phyloP scores from a whole-genome alignment of 1,140 invertebrate genomes.

The Chrysopa pallens region DNA sequence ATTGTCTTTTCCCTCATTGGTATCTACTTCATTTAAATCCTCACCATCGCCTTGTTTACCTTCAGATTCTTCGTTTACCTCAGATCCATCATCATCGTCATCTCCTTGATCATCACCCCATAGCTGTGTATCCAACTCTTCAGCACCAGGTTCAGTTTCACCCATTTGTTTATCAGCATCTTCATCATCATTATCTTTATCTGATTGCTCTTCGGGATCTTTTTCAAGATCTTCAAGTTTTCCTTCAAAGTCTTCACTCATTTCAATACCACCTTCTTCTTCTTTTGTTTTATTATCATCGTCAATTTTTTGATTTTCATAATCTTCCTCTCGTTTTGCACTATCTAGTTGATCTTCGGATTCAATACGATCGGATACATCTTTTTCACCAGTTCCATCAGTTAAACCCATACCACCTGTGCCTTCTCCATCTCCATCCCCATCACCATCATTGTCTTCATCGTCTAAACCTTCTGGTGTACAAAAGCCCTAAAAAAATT shows the following conservation, averaged over 20 bases:
- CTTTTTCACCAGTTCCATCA: conserved; percentile 83
- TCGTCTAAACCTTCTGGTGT: conserved; percentile 64
- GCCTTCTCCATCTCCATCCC: conserved; percentile 34
- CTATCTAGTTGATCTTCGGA: conserved; percentile 88
- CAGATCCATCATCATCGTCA: conserved; percentile 41
- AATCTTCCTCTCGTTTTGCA: conserved; percentile 50
- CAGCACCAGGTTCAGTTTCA: conserved; percentile 67
- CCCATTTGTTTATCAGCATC: conserved; percentile 89
- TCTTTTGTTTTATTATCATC: conserved; percentile 70
- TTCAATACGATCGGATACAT: conserved; percentile 88
- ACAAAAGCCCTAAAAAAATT: conserved; percentile 61
- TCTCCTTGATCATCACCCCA: conserved; percentile 77
- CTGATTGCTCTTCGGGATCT: conserved; percentile 34
- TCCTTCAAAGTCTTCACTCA: conserved; percentile 83
- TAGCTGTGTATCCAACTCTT: conserved; percentile 65
- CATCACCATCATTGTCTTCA: conserved; percentile 45
- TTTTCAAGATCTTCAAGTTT: conserved; percentile 62
- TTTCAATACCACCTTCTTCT: conserved; percentile 87
- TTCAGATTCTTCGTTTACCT: conserved; percentile 36
- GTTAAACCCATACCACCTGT: conserved; percentile 67
- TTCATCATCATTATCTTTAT: conserved; percentile 42
- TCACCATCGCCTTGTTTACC: conserved; percentile 46
- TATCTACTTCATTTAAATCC: conserved; percentile 43
- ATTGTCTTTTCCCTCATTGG: conserved; percentile 28
- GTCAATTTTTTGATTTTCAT: conserved; percentile 28